Base-by-base conservation (phyloP, 1,140 invertebrate genomes). In the Scaptodrosophila lebanonensis region DNA sequence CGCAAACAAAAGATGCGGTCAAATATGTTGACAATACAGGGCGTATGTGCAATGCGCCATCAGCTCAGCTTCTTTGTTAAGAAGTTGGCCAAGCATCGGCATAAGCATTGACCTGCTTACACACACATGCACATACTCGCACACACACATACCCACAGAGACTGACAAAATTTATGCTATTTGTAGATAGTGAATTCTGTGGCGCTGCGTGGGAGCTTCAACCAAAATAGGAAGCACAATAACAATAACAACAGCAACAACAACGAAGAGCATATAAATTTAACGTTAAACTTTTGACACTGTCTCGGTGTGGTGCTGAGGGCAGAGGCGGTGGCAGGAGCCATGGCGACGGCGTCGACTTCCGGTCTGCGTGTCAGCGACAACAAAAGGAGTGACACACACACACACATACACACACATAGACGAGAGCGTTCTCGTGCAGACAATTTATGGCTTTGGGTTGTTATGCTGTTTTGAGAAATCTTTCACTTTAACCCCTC, bases 221-320 rank as follows among this genome's bases (percentile, higher is more conserved):
- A 29, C 44, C 47, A 40, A 33, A 57, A 18, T 32, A 52, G 8
- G 16, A 45, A 11, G 25, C 7, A 17, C 13, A 47, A 17, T 12
- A 25, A 8, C 22, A 45, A 17, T 36, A 53, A 22, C 36, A 48
- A 30, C 56, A 66, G 27, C 25, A 57, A 27, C 27, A 45, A 42
- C 35, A 64, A 40, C 35, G 64, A 70, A 56, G 56, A 54, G 44
- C 67, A 65, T 66, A 79, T 79, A 82, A 69, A 79, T 79, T 67
- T 69, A 73, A 58, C 57, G 68, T 54, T 72, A 72, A 77, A 72
- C 73, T 79, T 79, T 71, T 65, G 73, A 67, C 73, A 68, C 67
- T 72, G 72, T 68, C 73, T 58, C 67, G 59, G 63, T 62, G 25
- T 42, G 63, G 3, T 3, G 22, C 3, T 25, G 22, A 4, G 22